Evolutionary conservation across 92 coral and sea anemone species (phyloP).

Genomic region (Diadumene lineata): DNA sequence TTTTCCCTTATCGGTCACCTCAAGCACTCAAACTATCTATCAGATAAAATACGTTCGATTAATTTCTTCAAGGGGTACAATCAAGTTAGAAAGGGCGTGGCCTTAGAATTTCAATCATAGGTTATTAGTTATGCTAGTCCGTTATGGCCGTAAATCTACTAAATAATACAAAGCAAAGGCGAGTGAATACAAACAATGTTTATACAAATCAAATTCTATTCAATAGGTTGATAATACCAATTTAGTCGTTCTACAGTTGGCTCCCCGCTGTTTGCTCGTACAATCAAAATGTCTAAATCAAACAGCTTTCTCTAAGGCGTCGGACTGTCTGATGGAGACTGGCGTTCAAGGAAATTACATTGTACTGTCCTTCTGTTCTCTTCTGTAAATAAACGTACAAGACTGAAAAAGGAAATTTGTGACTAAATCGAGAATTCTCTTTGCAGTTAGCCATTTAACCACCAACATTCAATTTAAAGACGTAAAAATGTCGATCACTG

Average conservation of each 20-base stretch:
- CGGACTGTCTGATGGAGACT: conserved; percentile 7
- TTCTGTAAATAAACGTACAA: conserved; percentile 3
- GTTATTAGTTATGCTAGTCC: not conserved
- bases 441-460: too few relatives aligned
- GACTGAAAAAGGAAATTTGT: not conserved
- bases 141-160: not conserved
- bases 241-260: not conserved
- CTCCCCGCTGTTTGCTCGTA: not conserved
- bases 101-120: not conserved
- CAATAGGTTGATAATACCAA: not conserved
- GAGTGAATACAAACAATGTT: not conserved
- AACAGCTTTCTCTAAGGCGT: conserved; percentile 9
- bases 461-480: too few relatives aligned
- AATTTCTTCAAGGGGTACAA: not conserved
- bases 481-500: too few relatives aligned
- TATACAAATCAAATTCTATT: not conserved
- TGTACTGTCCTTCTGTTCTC: not conserved
- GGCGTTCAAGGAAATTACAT: conserved; percentile 1
- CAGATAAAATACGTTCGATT: not conserved
- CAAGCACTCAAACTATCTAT: not conserved
- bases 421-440: too few relatives aligned
- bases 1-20: not conserved
- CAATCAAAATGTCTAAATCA: conserved; percentile 1
- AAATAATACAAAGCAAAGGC: not conserved
- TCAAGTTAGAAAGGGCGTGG: not conserved